These are phyloP conservation scores for Chrysogorgia sp. DNA, from an alignment of 92 coral and sea anemone genomes.

Conservation along the genomic window DNA sequence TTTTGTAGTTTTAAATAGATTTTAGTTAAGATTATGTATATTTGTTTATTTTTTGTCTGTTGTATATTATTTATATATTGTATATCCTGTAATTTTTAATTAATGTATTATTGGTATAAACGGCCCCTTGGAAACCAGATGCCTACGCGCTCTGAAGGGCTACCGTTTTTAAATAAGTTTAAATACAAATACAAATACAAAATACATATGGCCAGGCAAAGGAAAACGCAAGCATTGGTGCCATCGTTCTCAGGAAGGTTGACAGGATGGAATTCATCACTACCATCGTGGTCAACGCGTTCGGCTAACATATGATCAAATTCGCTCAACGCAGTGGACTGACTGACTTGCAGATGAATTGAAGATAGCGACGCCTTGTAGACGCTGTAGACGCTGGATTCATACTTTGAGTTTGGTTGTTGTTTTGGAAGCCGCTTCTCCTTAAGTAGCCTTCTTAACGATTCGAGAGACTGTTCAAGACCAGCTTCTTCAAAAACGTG, in stretches of 20 bases:
- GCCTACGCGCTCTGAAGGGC: no score
- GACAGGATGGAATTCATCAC: background rate
- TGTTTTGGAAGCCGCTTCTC: slow-evolving; percentile 13
- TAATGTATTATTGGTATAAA: no score
- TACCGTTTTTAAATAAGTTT: no score
- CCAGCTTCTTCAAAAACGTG: slow-evolving; percentile 23
- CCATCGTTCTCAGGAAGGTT: slow-evolving; percentile 7
- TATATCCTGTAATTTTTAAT: no score
- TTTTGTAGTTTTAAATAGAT: no score
- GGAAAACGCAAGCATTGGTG: slow-evolving; percentile 33
- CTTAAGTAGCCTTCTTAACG: background rate
- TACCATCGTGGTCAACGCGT: background rate
- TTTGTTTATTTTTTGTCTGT: no score
- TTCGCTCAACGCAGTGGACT: background rate
- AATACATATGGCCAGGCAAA: slow-evolving; percentile 1
- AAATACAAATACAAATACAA: no score
- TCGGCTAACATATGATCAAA: background rate
- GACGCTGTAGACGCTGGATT: background rate
- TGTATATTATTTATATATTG: no score
- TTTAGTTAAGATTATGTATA: no score
- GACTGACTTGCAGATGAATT: slow-evolving; percentile 9
- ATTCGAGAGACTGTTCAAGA: background rate
- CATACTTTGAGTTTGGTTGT: slow-evolving; percentile 10
- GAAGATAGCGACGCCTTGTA: background rate
- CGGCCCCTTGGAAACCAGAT: no score